Base-by-base conservation (phyloP, 30 jellyfish, hydroid and myxozoan species). In the Clytia hemisphaerica region DNA sequence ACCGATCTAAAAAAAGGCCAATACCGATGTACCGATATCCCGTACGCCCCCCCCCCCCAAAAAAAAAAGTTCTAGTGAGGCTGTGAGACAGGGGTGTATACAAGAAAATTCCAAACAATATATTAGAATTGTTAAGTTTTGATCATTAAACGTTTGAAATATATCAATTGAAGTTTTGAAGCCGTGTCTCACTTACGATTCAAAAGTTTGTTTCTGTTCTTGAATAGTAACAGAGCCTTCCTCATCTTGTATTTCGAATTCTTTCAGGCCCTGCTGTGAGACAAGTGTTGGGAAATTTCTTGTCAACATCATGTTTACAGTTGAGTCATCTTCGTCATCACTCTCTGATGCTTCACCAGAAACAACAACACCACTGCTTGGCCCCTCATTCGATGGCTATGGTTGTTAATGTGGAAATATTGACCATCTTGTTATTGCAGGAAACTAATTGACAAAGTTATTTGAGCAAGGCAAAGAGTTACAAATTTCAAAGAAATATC, bases 341-440 rank as follows among this genome's bases (percentile, higher is more conserved):
- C 93, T 85, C 61, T 85, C 95, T 1, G 93, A 77, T 12, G 95
- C 95, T 44, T 85, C 95, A 61, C 95, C 95, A 18, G 95, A 85
- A 2, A 85, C 76, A 32, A 85, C 95, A 51, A 85, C 93, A 3
- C 95, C 84, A 54, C 95, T 75, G 88, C 86, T 82, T 28, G 88
- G 85, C 27, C 55, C 92, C 3, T 44, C 86, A 30, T 22, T 37
- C 75, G 22, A 48, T 35, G 25, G 69, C 37, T 26, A 30, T 1
- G 88, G 16, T 36, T 71, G 31, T 25, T 35, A 37, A 12, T 77
- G 34, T 0, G 83, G 76, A 6, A 64, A 62, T 31, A 51, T 24
- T 12, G 24, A 14, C 53, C 53, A 40, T n/a, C 10, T n/a, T n/a
- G 10, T n/a, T 40, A 40, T 40, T 7, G n/a, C 53, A 7, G n/a